phyloP scores from a whole-genome alignment of 2,888 invertebrate species.

The Andrena chrysosceles region DNA sequence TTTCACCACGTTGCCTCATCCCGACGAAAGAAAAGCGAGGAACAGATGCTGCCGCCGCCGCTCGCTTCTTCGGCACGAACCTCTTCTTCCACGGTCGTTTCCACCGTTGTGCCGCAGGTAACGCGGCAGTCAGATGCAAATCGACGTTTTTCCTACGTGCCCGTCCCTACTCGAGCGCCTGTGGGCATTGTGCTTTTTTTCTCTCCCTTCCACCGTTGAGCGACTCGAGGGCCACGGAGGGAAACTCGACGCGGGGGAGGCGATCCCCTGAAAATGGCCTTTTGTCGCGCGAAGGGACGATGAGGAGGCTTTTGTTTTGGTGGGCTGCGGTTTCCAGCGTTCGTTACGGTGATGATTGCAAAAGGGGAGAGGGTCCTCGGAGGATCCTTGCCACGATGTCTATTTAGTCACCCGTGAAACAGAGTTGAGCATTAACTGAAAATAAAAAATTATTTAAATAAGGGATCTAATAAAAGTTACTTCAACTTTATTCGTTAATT shows the following conservation, averaged over 20 bases:
- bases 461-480: too few species aligned
- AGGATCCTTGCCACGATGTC: neutral
- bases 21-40: conserved; percentile 70
- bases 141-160: conserved; percentile 55
- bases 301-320: conserved; percentile 33
- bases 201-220: neutral
- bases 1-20: conserved; percentile 44
- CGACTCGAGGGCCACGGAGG: conserved; percentile 1
- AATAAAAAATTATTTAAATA: too few species aligned
- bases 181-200: conserved; percentile 43
- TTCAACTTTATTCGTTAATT: too few species aligned
- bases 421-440: neutral
- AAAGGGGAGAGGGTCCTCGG: neutral
- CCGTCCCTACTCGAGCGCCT: conserved; percentile 38
- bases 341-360: conserved; percentile 31
- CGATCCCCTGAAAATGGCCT: conserved; percentile 19
- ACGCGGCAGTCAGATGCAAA: conserved; percentile 71
- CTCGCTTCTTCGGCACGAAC: conserved; percentile 47
- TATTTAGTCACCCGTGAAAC: conserved; percentile 3
- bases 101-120: conserved; percentile 52
- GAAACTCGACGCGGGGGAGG: conserved; percentile 43
- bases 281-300: conserved; percentile 28
- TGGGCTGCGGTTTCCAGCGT: conserved; percentile 18
- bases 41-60: conserved; percentile 71
- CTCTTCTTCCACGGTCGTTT: conserved; percentile 30